phyloP scores from a whole-genome alignment of 1,140 invertebrate species.

The Maconellicoccus hirsutus region DNA sequence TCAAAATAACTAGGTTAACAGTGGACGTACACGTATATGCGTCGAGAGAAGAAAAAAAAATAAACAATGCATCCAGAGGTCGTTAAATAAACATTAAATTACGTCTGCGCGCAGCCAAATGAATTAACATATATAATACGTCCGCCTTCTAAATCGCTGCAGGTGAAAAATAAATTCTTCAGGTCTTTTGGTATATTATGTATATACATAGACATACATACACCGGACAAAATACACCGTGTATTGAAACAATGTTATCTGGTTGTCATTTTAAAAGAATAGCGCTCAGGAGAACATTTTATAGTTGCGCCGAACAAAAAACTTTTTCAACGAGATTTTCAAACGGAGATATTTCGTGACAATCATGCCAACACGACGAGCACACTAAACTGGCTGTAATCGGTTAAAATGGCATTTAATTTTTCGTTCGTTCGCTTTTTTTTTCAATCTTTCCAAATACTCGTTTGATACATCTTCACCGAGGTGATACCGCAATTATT shows the following conservation, averaged over 20 bases:
- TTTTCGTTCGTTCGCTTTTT: no score
- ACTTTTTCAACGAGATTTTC: not conserved
- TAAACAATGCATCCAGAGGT: not conserved
- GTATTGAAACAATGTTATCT: not conserved
- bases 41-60: not conserved
- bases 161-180: not conserved
- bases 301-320: not conserved
- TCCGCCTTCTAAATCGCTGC: not conserved
- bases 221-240: not conserved
- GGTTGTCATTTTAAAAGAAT: not conserved
- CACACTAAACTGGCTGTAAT: no score
- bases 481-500: no score
- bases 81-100: constrained; percentile 10
- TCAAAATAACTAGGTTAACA: constrained; percentile 5
- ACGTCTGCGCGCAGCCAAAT: not conserved
- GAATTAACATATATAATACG: not conserved
- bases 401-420: no score
- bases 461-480: no score
- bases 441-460: no score
- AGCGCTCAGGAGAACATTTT: no score
- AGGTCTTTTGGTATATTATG: not conserved
- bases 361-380: no score
- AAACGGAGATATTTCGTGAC: no score
- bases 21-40: not conserved
- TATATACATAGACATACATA: not conserved